phyloP scores from a whole-genome alignment of 1,140 invertebrate genomes.

The Temnothorax longispinosus region DNA sequence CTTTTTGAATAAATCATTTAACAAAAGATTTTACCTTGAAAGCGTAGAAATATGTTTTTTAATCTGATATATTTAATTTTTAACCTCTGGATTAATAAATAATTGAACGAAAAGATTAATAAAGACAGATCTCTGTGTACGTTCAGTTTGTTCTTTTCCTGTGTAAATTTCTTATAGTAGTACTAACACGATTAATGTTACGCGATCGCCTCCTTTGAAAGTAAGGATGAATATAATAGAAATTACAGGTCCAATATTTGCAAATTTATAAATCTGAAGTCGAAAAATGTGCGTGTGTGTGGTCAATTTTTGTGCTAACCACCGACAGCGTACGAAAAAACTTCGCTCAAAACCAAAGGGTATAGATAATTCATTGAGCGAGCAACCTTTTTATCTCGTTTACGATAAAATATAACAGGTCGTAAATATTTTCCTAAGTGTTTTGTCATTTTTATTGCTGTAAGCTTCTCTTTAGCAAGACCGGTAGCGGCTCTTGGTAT shows the following conservation, averaged over 20 bases:
- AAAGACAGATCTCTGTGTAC: not conserved
- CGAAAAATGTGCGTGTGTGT: not conserved
- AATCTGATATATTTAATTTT: not conserved
- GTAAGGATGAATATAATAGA: not conserved
- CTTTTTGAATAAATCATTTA: not conserved
- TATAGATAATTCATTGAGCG: not conserved
- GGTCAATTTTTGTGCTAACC: not conserved
- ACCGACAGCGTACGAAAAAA: not conserved
- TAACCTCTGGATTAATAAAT: not conserved
- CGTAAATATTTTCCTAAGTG: constrained; percentile 1
- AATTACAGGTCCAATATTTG: not conserved
- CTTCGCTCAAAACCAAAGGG: not conserved
- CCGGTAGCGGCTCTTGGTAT: not conserved
- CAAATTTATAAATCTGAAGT: not conserved
- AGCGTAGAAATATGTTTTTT: not conserved
- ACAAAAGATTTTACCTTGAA: not conserved
- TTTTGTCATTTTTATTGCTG: constrained; percentile 14
- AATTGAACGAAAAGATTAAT: not conserved
- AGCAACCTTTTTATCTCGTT: not conserved
- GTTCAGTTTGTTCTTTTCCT: not conserved
- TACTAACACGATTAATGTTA: not conserved
- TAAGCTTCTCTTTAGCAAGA: not conserved
- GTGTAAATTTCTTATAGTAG: not conserved
- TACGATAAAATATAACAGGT: not conserved
- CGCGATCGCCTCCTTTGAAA: not conserved